Percentiles rank a stretch among this genome's conserved stretches.
Conservation (phyloP, 2,113 vertebrate genomes). For the Gila orcuttii region DNA sequence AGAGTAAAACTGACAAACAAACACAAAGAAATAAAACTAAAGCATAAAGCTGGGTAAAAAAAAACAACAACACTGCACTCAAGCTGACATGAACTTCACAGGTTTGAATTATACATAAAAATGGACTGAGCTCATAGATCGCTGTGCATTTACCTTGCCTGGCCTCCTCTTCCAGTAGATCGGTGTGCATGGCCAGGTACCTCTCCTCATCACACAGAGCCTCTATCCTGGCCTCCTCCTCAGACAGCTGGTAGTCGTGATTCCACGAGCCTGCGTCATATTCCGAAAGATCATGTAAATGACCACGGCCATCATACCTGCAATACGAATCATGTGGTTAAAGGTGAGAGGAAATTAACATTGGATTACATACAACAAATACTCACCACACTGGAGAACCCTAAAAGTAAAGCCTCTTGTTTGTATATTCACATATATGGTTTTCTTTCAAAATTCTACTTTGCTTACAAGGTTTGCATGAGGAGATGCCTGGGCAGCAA, state of each 20-base stretch:
- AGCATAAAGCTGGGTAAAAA: background rate
- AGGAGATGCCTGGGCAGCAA: constrained; percentile 45
- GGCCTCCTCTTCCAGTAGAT: constrained; percentile 98
- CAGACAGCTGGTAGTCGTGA: constrained; percentile 93
- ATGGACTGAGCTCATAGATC: background rate
- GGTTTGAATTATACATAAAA: background rate
- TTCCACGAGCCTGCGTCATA: constrained; percentile 99
- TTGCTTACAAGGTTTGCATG: constrained; percentile 49
- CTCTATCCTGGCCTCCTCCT: constrained; percentile 97
- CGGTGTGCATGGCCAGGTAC: constrained; percentile 99
- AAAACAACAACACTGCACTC: background rate
- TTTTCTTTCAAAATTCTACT: constrained; percentile 45
- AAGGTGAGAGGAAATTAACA: constrained; percentile 57
- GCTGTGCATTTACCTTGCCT: constrained; percentile 85
- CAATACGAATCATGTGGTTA: constrained; percentile 83
- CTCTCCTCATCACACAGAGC: constrained; percentile 98
- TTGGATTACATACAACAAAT: constrained; percentile 61
- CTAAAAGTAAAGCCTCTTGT: constrained; percentile 63
- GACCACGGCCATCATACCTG: constrained; percentile 99
- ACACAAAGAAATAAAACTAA: background rate
- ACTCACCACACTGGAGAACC: constrained; percentile 70
- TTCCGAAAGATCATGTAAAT: constrained; percentile 99
- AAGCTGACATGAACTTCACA: background rate
- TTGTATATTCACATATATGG: constrained; percentile 48
- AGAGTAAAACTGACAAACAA: background rate